These are phyloP conservation scores for Baronia brevicornis DNA, from an alignment of 2,888 invertebrate genomes.

Conservation along the genomic window DNA sequence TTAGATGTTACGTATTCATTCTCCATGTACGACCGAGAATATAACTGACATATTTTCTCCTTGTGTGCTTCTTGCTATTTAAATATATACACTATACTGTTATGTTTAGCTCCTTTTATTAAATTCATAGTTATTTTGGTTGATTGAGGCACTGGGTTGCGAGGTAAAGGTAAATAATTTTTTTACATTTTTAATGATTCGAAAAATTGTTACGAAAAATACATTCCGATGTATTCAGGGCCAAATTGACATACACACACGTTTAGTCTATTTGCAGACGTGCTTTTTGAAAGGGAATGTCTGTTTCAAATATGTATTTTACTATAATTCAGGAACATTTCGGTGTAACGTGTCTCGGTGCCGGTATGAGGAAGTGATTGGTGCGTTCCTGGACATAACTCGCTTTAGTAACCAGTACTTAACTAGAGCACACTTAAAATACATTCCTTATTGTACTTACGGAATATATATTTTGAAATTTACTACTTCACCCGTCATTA, in stretches of 20 bases:
- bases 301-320: too few species aligned
- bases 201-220: too few species aligned
- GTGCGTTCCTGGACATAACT: constrained; percentile 9
- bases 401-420: constrained; percentile 8
- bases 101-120: too few species aligned
- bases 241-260: too few species aligned
- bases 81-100: too few species aligned
- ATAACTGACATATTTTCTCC: constrained; percentile 2
- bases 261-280: too few species aligned
- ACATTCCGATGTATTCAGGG: too few species aligned
- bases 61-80: constrained; percentile 1
- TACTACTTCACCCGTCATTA: not conserved
- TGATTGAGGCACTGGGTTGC: too few species aligned
- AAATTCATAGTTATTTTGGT: too few species aligned
- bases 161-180: too few species aligned
- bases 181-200: too few species aligned
- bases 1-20: constrained; percentile 24
- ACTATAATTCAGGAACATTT: constrained; percentile 2
- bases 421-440: constrained; percentile 10
- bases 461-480: not conserved
- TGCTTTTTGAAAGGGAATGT: too few species aligned
- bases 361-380: constrained; percentile 5
- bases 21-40: not conserved
- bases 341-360: not conserved
- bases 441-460: not conserved